These are phyloP conservation scores for Argyresthia albistria DNA, from an alignment of 2,888 invertebrate genomes.

Conservation along the genomic window DNA sequence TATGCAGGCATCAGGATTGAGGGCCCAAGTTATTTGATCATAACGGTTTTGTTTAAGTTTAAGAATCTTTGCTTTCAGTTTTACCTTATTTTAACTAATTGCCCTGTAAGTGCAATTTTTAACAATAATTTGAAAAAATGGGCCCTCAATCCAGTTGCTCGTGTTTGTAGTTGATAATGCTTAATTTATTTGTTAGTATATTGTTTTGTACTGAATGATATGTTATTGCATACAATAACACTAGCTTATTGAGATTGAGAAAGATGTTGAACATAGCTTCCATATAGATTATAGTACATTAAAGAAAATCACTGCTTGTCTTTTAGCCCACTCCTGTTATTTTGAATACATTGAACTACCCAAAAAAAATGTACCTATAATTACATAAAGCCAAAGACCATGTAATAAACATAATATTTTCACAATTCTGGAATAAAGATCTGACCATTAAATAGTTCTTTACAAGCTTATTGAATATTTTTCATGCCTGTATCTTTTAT, in stretches of 20 bases:
- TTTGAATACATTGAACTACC: neutral
- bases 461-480: neutral
- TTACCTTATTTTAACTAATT: too few species aligned
- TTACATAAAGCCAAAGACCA: neutral
- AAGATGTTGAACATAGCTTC: constrained; percentile 28
- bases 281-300: constrained; percentile 20
- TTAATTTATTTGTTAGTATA: neutral
- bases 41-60: too few species aligned
- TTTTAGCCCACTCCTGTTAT: neutral
- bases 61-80: too few species aligned
- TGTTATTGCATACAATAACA: neutral
- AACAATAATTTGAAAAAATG: too few species aligned
- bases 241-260: neutral
- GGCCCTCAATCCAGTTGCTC: too few species aligned
- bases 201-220: neutral
- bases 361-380: too few species aligned
- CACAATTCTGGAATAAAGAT: neutral
- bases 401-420: neutral
- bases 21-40: too few species aligned
- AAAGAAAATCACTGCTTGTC: neutral
- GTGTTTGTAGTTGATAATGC: neutral
- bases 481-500: neutral
- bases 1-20: too few species aligned
- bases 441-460: neutral
- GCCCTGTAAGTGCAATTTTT: too few species aligned